Conservation (phyloP, 2,888 invertebrate genomes). For the Lasioglossum malachurum region DNA sequence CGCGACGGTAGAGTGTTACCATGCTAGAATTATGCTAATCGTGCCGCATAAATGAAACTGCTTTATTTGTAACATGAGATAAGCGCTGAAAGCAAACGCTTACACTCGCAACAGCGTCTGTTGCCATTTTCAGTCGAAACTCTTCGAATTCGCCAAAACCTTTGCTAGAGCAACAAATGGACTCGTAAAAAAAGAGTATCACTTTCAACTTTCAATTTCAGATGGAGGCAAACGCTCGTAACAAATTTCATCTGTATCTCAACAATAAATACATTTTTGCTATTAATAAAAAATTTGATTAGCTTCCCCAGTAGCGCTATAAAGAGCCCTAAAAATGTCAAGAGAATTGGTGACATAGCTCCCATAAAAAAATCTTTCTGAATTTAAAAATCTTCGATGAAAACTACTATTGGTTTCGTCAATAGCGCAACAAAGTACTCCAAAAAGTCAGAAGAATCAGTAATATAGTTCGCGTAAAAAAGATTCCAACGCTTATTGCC, state of each 20-base stretch:
- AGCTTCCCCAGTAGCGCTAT: background rate
- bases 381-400: background rate
- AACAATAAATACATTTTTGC: background rate
- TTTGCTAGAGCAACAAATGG: background rate
- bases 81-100: slow-evolving; percentile 7
- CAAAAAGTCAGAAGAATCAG: too few relatives aligned
- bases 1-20: background rate
- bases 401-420: background rate
- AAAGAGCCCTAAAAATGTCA: background rate
- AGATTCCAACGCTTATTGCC: background rate
- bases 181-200: background rate
- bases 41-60: slow-evolving; percentile 23
- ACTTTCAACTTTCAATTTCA: background rate
- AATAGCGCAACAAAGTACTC: background rate
- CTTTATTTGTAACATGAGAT: slow-evolving; percentile 5
- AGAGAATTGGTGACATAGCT: background rate
- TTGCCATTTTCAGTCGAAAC: background rate
- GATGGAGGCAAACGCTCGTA: background rate
- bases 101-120: background rate
- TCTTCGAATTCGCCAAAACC: background rate
- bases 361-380: background rate
- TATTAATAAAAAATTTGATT: background rate
- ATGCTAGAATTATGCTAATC: slow-evolving; percentile 44
- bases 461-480: background rate
- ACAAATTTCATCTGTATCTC: background rate